A percentile compares a stretch with the other conserved stretches of the same genome.
Evolutionary conservation across 2,888 invertebrate species (phyloP).

Genomic region (Herminia tarsipennalis): DNA sequence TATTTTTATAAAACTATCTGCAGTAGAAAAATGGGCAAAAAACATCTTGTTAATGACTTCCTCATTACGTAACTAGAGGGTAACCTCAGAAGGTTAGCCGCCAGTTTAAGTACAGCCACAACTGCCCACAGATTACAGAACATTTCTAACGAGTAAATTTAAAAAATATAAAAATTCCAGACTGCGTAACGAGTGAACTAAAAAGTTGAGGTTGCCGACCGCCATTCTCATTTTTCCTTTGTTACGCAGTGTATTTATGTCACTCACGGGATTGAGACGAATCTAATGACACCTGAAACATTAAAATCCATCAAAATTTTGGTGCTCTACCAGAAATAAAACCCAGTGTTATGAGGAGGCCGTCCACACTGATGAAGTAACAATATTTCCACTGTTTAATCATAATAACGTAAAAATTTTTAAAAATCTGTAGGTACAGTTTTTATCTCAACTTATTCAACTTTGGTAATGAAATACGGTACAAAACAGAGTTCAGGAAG

Average conservation of each 20-base stretch:
- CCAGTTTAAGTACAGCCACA: conserved; percentile 3
- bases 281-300: conserved; percentile 16
- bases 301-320: conserved; percentile 12
- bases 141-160: conserved; percentile 5
- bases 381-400: no score
- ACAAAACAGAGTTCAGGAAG: background rate
- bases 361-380: no score
- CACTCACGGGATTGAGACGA: conserved; percentile 12
- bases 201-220: conserved; percentile 7
- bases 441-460: no score
- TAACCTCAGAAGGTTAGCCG: no score
- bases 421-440: no score
- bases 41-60: no score
- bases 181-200: conserved; percentile 8
- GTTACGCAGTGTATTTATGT: conserved; percentile 10
- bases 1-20: no score
- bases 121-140: conserved; percentile 3
- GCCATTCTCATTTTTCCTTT: conserved; percentile 10
- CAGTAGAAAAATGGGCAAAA: no score
- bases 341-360: background rate
- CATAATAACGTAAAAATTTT: no score
- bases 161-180: conserved; percentile 7
- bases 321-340: background rate
- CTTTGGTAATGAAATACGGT: background rate
- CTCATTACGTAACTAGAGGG: no score